phyloP scores from a whole-genome alignment of 2,797 vertebrate species.

The Coreius guichenoti region DNA sequence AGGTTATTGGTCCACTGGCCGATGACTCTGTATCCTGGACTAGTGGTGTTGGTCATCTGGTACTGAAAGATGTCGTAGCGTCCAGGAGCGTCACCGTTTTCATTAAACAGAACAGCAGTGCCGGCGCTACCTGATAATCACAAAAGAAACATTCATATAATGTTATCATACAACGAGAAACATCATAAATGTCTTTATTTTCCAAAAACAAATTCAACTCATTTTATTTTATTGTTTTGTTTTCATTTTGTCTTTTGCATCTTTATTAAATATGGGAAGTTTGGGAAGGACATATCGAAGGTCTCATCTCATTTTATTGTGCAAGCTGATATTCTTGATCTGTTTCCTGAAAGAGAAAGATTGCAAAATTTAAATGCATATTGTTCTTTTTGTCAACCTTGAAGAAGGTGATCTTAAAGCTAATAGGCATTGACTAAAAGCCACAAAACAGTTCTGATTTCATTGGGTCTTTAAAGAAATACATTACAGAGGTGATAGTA shows the following conservation, averaged over 20 bases:
- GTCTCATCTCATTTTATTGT: neutral
- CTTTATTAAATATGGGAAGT: neutral
- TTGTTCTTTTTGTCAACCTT: neutral
- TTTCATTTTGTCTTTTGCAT: neutral
- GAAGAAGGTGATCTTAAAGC: neutral
- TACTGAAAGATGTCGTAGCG: constrained; percentile 96
- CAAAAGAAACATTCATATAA: neutral
- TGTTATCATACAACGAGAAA: neutral
- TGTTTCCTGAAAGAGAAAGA: neutral
- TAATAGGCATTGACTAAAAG: neutral
- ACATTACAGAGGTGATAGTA: neutral
- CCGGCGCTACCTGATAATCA: constrained; percentile 85
- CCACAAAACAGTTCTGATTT: neutral
- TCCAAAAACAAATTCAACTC: neutral
- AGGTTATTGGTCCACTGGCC: constrained; percentile 93
- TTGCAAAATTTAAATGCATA: neutral
- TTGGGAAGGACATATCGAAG: neutral
- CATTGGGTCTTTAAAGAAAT: neutral
- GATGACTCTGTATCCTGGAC: constrained; percentile 83
- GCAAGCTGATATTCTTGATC: neutral
- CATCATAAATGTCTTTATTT: neutral
- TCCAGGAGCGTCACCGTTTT: constrained; percentile 90
- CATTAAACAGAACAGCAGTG: constrained; percentile 89
- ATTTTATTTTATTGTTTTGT: neutral
- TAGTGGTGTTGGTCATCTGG: constrained; percentile 84